A percentile compares a stretch with the other conserved stretches of the same genome.
Conservation (phyloP, 2,797 vertebrate genomes). For the Odontamblyopus rebecca region DNA sequence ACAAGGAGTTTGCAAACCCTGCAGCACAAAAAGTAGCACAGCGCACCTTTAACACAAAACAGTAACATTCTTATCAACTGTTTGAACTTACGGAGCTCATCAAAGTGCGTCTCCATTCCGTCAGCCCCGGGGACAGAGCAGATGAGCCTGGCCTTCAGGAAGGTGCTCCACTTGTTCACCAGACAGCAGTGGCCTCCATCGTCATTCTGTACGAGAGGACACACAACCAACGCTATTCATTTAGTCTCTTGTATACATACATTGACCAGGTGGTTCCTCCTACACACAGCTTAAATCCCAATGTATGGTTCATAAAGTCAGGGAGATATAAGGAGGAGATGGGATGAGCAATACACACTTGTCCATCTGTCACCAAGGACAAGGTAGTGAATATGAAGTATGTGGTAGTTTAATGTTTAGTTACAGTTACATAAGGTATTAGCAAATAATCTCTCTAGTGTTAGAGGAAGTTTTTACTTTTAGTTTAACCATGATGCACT, state of each 20-base stretch:
- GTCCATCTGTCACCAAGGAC: conserved; percentile 61
- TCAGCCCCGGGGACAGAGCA: conserved; percentile 94
- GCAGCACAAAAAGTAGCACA: too few species aligned
- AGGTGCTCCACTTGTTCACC: conserved; percentile 99
- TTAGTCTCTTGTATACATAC: conserved; percentile 45
- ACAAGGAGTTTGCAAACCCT: too few species aligned
- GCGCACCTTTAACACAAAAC: background rate
- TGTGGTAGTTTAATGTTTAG: background rate
- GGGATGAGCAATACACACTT: conserved; percentile 57
- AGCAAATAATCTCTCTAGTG: background rate
- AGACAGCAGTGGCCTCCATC: conserved; percentile 97
- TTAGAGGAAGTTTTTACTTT: background rate
- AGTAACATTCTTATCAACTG: background rate
- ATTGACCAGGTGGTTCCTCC: conserved; percentile 53
- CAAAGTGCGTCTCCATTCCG: conserved; percentile 96
- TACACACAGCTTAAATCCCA: conserved; percentile 38
- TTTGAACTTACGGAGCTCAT: conserved; percentile 89
- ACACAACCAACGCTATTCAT: conserved; percentile 37
- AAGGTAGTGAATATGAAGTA: conserved; percentile 34
- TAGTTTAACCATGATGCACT: background rate
- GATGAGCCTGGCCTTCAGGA: conserved; percentile 95
- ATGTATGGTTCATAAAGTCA: conserved; percentile 47
- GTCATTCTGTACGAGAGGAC: conserved; percentile 82
- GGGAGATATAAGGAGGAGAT: conserved; percentile 28
- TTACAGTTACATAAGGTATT: background rate